phyloP scores from a whole-genome alignment of 2,888 invertebrate genomes.

The Meliscaeva auricollis region DNA sequence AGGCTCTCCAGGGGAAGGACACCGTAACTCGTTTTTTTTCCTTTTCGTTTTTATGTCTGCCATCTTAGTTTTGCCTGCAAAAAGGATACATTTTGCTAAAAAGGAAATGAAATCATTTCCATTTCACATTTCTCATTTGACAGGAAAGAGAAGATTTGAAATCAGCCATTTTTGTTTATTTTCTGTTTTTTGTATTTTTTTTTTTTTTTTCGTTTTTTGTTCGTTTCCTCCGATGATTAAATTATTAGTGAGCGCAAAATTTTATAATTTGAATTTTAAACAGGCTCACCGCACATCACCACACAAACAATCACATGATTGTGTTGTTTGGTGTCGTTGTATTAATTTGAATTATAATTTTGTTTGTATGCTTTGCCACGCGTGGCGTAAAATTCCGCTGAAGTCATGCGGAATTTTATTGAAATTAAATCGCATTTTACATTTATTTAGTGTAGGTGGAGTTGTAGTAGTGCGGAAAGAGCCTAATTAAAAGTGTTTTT shows the following conservation, averaged over 20 bases:
- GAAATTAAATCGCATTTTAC: conserved; percentile 70
- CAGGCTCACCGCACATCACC: conserved; percentile 10
- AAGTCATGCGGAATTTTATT: conserved; percentile 59
- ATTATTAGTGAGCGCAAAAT: conserved; percentile 70
- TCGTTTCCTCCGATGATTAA: conserved; percentile 60
- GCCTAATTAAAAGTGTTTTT: conserved; percentile 69
- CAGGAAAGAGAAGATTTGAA: conserved; percentile 57
- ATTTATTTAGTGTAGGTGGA: background rate
- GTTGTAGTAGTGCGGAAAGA: background rate
- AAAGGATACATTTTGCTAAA: conserved; percentile 57
- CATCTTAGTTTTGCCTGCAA: conserved; percentile 31
- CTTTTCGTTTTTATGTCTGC: conserved; percentile 48
- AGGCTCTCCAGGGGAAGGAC: background rate
- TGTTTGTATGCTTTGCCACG: conserved; percentile 36
- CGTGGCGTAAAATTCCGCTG: conserved; percentile 32
- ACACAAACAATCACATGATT: background rate
- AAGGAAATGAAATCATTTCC: conserved; percentile 76
- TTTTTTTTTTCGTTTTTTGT: background rate
- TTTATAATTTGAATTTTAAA: conserved; percentile 73
- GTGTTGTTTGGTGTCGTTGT: background rate
- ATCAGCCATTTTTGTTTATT: conserved; percentile 53
- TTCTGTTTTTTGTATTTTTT: background rate
- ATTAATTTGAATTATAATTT: conserved; percentile 22
- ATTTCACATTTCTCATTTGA: conserved; percentile 71
- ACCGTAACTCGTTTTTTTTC: conserved; percentile 25